These are phyloP conservation scores for Osmerus mordax DNA, from an alignment of 2,113 vertebrate species.

Conservation along the genomic window DNA sequence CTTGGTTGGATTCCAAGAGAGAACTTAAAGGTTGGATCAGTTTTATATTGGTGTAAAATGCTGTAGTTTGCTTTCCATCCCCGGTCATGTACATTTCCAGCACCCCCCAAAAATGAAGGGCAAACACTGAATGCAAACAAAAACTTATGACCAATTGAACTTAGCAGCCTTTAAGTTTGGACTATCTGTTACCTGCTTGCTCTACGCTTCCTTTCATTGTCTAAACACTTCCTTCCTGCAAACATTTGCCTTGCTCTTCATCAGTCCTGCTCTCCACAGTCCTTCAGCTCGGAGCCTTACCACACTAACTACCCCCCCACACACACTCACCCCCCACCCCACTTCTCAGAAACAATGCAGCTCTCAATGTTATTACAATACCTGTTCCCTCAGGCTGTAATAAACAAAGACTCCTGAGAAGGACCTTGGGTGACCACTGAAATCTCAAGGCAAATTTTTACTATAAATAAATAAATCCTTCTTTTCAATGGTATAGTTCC, in stretches of 20 bases:
- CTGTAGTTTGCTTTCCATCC: background rate
- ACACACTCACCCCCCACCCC: no score
- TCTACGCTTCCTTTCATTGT: conserved; percentile 44
- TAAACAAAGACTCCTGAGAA: conserved; percentile 19
- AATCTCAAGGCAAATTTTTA: conserved; percentile 23
- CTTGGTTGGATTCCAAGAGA: background rate
- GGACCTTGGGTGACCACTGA: conserved; percentile 5
- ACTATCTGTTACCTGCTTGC: conserved; percentile 27
- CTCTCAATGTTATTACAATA: background rate
- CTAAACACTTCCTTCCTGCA: conserved; percentile 28
- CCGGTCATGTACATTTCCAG: no score
- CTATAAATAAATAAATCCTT: background rate
- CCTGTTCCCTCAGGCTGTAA: conserved; percentile 4
- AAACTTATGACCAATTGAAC: no score
- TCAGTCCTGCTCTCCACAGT: conserved; percentile 18
- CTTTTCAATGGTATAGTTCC: conserved; percentile 7
- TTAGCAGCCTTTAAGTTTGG: background rate
- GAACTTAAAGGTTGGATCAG: background rate
- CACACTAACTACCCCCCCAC: background rate
- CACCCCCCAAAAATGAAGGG: background rate
- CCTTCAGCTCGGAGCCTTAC: conserved; percentile 4
- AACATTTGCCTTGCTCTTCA: conserved; percentile 14
- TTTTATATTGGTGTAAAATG: background rate
- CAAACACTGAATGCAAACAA: no score
- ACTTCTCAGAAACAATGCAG: conserved; percentile 1